Conservation (phyloP, 2,113 vertebrate species). For the Psettodes erumei region DNA sequence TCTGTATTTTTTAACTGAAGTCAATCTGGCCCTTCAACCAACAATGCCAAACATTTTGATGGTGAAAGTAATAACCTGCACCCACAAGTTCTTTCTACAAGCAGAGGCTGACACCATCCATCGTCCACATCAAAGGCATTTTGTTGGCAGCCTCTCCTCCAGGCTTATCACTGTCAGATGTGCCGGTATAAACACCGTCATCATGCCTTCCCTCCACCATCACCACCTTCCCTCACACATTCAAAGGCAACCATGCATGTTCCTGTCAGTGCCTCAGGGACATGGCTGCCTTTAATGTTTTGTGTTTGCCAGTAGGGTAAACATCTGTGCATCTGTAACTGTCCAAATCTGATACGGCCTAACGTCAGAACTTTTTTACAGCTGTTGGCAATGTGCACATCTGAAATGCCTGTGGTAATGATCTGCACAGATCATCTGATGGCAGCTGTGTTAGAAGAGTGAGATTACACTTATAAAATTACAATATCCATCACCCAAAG, state of each 20-base stretch:
- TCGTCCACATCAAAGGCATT: constrained; percentile 1
- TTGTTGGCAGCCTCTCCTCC: constrained; percentile 6
- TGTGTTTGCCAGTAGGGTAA: constrained; percentile 37
- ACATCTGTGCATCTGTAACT: constrained; percentile 36
- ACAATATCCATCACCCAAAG: not conserved
- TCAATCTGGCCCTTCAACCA: not conserved
- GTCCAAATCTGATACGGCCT: constrained; percentile 16
- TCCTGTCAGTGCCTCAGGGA: constrained; percentile 15
- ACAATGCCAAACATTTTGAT: not conserved
- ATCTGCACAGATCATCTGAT: not conserved
- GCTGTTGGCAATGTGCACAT: not conserved
- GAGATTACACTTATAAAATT: no score
- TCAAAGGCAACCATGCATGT: constrained; percentile 32
- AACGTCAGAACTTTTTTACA: not conserved
- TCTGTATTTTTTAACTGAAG: not conserved
- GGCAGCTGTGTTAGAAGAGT: not conserved
- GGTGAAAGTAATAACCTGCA: constrained; percentile 51
- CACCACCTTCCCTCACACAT: constrained; percentile 27
- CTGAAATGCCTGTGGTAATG: constrained; percentile 4
- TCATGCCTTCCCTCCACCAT: constrained; percentile 14
- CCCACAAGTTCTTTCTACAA: not conserved
- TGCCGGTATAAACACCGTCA: constrained; percentile 6
- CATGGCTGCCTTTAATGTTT: constrained; percentile 32
- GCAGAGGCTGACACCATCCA: not conserved
- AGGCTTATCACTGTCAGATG: constrained; percentile 15